phyloP scores from a whole-genome alignment of 2,797 vertebrate species.

The Aythya fuligula region DNA sequence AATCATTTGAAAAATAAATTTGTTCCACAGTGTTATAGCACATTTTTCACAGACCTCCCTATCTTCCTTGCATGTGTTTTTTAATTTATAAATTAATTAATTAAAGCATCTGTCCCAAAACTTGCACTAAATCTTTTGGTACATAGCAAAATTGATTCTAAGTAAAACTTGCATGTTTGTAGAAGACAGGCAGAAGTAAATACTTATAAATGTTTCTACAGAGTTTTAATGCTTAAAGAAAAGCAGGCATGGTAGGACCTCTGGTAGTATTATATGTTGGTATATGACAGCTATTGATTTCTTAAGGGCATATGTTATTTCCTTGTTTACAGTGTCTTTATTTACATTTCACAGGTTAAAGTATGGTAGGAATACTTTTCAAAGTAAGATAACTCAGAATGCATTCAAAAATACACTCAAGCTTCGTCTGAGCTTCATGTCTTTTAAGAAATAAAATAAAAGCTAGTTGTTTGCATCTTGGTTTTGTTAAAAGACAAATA shows the following conservation, averaged over 20 bases:
- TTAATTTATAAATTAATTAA: background rate
- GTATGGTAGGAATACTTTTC: background rate
- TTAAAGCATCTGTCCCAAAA: background rate
- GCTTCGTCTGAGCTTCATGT: background rate
- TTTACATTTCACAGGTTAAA: background rate
- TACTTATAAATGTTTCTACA: background rate
- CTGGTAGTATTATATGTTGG: background rate
- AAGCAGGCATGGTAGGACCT: background rate
- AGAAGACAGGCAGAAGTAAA: background rate
- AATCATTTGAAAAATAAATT: background rate
- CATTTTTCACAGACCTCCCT: background rate
- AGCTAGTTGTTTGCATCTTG: background rate
- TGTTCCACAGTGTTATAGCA: background rate
- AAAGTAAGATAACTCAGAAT: background rate
- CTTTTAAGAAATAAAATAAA: background rate
- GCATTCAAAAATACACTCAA: background rate
- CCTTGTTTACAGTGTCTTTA: background rate
- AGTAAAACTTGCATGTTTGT: background rate
- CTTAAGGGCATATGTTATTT: background rate
- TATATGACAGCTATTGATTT: background rate
- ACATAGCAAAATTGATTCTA: background rate
- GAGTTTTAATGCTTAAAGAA: background rate
- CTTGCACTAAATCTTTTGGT: background rate
- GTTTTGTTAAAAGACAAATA: background rate
- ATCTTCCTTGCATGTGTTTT: background rate